A percentile compares a stretch with the other conserved stretches of the same genome.
These are phyloP conservation scores for Drosophila sordidula DNA, from an alignment of 2,888 invertebrate species.

Conservation along the genomic window DNA sequence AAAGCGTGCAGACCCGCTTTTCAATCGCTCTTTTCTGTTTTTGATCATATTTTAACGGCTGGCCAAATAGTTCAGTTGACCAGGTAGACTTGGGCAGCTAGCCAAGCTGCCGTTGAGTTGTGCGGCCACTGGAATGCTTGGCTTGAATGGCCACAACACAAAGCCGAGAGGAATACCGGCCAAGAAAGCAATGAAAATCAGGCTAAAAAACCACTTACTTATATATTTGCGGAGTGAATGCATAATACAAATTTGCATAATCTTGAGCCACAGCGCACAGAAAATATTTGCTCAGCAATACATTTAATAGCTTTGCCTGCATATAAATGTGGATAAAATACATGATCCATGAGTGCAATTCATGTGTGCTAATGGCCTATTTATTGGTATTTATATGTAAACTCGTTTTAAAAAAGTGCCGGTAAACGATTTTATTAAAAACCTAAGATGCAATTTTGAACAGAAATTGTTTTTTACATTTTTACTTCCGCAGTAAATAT, in stretches of 20 bases:
- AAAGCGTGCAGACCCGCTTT: slow-evolving; percentile 43
- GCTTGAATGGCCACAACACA: slow-evolving; percentile 62
- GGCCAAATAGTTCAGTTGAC: slow-evolving; percentile 76
- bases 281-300: slow-evolving; percentile 2
- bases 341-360: not conserved
- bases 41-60: slow-evolving; percentile 26
- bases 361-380: not conserved
- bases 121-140: slow-evolving; percentile 66
- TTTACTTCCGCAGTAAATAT: too few species aligned
- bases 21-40: slow-evolving; percentile 17
- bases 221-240: slow-evolving; percentile 31
- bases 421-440: too few species aligned
- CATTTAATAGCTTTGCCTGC: not conserved
- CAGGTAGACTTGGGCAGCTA: slow-evolving; percentile 70
- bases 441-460: too few species aligned
- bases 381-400: not conserved
- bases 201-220: slow-evolving; percentile 21
- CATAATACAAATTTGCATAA: slow-evolving; percentile 49
- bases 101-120: slow-evolving; percentile 50
- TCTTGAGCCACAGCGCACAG: not conserved
- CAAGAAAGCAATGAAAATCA: slow-evolving; percentile 54
- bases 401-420: too few species aligned
- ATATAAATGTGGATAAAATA: not conserved
- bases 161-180: slow-evolving; percentile 38
- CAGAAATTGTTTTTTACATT: too few species aligned